phyloP scores from a whole-genome alignment of 2,888 invertebrate genomes.

The Phrixothrix hirtus region DNA sequence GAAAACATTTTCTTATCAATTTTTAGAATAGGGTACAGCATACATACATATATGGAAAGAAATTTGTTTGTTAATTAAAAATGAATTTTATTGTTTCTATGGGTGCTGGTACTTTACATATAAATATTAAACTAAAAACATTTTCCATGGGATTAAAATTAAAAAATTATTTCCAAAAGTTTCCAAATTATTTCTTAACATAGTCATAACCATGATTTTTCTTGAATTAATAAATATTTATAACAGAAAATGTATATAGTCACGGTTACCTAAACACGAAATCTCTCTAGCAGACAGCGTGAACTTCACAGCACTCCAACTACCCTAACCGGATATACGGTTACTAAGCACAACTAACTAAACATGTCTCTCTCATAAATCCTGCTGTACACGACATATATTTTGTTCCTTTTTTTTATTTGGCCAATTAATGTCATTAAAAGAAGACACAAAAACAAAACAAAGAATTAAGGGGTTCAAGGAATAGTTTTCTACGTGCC shows the following conservation, averaged over 20 bases:
- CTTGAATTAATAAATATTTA: not conserved
- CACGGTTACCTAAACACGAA: slow-evolving; percentile 23
- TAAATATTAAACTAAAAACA: too few relatives aligned
- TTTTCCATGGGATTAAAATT: too few relatives aligned
- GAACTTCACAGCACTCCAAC: slow-evolving; percentile 38
- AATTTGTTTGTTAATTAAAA: too few relatives aligned
- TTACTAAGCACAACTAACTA: slow-evolving; percentile 37
- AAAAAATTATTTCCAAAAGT: too few relatives aligned
- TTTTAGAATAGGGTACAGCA: too few relatives aligned
- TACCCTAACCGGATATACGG: slow-evolving; percentile 43
- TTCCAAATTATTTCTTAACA: too few relatives aligned
- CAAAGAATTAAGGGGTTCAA: not conserved
- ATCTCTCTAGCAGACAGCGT: slow-evolving; percentile 37
- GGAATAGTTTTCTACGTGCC: slow-evolving; percentile 1
- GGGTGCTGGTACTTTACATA: too few relatives aligned
- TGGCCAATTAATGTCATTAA: not conserved
- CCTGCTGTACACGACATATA: slow-evolving; percentile 16
- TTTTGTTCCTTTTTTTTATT: not conserved
- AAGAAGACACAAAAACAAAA: slow-evolving; percentile 4
- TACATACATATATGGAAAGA: too few relatives aligned
- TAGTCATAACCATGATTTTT: too few relatives aligned
- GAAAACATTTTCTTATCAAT: too few relatives aligned
- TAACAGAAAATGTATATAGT: not conserved
- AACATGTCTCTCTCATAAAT: slow-evolving; percentile 21
- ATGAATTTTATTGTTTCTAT: too few relatives aligned